A percentile compares a stretch with the other conserved stretches of the same genome.
Conservation (phyloP, 2,888 invertebrate species). For the Anthoptus insignis region DNA sequence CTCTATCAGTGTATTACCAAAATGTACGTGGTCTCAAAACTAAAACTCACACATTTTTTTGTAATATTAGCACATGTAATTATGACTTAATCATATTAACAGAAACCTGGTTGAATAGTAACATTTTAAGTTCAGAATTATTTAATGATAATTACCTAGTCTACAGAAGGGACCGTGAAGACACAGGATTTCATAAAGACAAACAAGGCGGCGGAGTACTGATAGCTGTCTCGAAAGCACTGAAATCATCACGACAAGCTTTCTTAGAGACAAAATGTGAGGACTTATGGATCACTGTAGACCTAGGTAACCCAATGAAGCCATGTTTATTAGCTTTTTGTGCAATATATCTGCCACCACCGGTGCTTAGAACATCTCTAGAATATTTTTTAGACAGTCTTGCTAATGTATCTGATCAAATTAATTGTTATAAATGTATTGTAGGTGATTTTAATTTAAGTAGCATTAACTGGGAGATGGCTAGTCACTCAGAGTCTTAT, state of each 20-base stretch:
- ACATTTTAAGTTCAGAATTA: conserved; percentile 5
- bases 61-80: neutral
- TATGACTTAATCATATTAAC: conserved; percentile 3
- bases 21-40: conserved; percentile 6
- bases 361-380: neutral
- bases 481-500: neutral
- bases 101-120: conserved; percentile 9
- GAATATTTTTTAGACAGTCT: neutral
- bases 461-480: conserved; percentile 13
- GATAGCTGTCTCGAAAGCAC: conserved; percentile 10
- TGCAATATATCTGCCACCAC: conserved; percentile 11
- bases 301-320: neutral
- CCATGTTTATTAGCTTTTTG: conserved; percentile 2
- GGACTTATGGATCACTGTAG: conserved; percentile 11
- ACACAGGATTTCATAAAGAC: neutral
- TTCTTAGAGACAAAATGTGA: conserved; percentile 1
- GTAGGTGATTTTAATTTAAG: conserved; percentile 23
- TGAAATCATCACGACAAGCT: neutral
- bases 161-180: conserved; percentile 4
- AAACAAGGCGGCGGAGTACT: conserved; percentile 17
- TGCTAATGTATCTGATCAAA: neutral
- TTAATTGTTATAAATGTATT: neutral
- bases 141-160: conserved; percentile 12
- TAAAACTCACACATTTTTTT: neutral
- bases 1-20: conserved; percentile 2